Percentiles rank a stretch among this genome's conserved stretches.
phyloP scores from a whole-genome alignment of 2,113 vertebrate genomes.

The Percina caprodes region DNA sequence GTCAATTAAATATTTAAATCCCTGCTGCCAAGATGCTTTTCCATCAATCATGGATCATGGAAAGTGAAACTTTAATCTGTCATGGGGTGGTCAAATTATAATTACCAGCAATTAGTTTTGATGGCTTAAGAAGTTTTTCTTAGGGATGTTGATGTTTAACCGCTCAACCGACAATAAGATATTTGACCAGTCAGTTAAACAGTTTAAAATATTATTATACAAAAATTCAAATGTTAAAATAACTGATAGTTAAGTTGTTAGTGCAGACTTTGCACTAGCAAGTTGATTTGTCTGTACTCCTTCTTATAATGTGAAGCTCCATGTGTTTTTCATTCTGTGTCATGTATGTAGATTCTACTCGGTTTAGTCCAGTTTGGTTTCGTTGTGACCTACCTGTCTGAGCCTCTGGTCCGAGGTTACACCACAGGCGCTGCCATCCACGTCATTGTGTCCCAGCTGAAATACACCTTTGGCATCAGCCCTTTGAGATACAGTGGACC shows the following conservation, averaged over 20 bases:
- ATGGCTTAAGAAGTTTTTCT: background rate
- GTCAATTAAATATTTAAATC: too few species aligned
- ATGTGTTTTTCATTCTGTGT: background rate
- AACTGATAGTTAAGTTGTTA: too few species aligned
- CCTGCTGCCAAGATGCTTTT: too few species aligned
- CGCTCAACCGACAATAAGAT: too few species aligned
- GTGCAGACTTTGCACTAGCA: too few species aligned
- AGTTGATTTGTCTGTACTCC: background rate
- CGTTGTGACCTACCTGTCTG: conserved; percentile 95
- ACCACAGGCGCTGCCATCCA: conserved; percentile 93
- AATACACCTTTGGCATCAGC: conserved; percentile 90
- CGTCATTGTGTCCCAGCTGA: conserved; percentile 93
- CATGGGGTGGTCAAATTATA: background rate
- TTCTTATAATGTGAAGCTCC: background rate
- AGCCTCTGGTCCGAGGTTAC: conserved; percentile 93
- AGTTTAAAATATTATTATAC: too few species aligned
- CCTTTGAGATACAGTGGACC: conserved; percentile 84
- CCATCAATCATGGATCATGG: too few species aligned
- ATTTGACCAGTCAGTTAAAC: too few species aligned
- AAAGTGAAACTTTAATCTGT: too few species aligned
- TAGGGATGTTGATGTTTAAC: too few species aligned
- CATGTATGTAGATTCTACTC: conserved; percentile 84
- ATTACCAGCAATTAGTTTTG: background rate
- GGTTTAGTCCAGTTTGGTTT: conserved; percentile 94
- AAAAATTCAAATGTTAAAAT: too few species aligned